A percentile compares a stretch with the other conserved stretches of the same genome.
Evolutionary conservation across 2,797 vertebrate genomes (phyloP).

Genomic region (Myotis findleyi): DNA sequence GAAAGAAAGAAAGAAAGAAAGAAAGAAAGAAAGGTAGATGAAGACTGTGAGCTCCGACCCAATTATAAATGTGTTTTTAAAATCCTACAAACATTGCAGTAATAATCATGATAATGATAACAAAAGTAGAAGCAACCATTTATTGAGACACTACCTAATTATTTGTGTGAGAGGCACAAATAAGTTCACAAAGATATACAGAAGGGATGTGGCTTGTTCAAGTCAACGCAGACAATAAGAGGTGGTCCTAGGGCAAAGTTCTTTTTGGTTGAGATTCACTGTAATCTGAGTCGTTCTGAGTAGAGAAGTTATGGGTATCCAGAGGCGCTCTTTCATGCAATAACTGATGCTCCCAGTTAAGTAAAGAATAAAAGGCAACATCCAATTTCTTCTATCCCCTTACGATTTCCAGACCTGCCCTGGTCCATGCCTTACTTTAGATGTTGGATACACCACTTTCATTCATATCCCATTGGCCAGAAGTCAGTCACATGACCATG

Average conservation of each 20-base stretch:
- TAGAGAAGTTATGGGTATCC: background rate
- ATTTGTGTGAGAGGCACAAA: rapidly evolving
- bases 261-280: background rate
- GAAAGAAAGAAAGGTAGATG: background rate
- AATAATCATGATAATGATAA: background rate
- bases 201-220: background rate
- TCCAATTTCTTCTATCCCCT: background rate
- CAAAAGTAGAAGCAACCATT: background rate
- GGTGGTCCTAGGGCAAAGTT: too few species aligned
- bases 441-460: background rate
- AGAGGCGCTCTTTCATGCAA: background rate
- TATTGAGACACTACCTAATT: background rate
- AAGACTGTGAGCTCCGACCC: background rate
- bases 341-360: background rate
- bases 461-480: background rate
- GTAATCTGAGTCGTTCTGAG: background rate
- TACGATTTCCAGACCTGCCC: background rate
- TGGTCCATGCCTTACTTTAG: background rate
- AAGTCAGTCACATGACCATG: background rate
- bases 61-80: background rate
- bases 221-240: rapidly evolving
- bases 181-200: background rate
- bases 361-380: background rate
- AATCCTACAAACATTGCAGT: background rate
- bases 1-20: too few species aligned